A percentile compares a stretch with the other conserved stretches of the same genome.
phyloP scores from a whole-genome alignment of 2,113 vertebrate genomes.

The Tachysurus fulvidraco region DNA sequence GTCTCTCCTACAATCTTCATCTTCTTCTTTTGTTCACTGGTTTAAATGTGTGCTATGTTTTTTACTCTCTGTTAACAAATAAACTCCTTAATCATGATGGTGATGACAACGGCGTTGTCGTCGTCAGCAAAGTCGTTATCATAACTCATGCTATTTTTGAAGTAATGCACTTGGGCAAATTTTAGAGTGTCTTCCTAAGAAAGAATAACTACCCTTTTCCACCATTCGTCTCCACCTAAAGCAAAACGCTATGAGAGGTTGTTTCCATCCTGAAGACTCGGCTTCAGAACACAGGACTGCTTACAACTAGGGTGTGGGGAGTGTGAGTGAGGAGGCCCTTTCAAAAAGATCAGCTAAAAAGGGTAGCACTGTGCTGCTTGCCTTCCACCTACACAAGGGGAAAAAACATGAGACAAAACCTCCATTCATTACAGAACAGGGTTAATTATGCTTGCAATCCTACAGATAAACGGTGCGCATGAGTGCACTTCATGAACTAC shows the following conservation, averaged over 20 bases:
- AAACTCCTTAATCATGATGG: neutral
- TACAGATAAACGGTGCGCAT: neutral
- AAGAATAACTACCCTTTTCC: neutral
- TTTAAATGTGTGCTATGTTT: neutral
- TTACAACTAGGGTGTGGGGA: slow-evolving; percentile 1
- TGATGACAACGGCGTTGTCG: neutral
- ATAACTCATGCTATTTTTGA: neutral
- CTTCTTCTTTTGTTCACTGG: neutral
- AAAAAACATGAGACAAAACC: slow-evolving; percentile 35
- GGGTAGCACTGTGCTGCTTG: slow-evolving; percentile 19
- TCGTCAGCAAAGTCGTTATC: neutral
- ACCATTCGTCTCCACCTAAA: neutral
- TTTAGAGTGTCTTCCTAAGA: neutral
- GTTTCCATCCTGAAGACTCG: neutral
- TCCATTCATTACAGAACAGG: slow-evolving; percentile 15
- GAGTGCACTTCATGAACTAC: neutral
- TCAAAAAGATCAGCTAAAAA: slow-evolving; percentile 31
- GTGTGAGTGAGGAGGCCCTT: slow-evolving; percentile 17
- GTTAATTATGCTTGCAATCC: slow-evolving; percentile 21
- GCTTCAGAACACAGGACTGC: neutral
- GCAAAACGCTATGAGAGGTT: neutral
- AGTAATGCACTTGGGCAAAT: neutral
- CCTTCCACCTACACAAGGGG: slow-evolving; percentile 34
- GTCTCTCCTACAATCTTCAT: neutral
- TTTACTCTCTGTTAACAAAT: neutral